Evolutionary conservation across 2,888 invertebrate species (phyloP), one percentile per base, ranked within the genome.

Genomic region (Nomada flava): DNA sequence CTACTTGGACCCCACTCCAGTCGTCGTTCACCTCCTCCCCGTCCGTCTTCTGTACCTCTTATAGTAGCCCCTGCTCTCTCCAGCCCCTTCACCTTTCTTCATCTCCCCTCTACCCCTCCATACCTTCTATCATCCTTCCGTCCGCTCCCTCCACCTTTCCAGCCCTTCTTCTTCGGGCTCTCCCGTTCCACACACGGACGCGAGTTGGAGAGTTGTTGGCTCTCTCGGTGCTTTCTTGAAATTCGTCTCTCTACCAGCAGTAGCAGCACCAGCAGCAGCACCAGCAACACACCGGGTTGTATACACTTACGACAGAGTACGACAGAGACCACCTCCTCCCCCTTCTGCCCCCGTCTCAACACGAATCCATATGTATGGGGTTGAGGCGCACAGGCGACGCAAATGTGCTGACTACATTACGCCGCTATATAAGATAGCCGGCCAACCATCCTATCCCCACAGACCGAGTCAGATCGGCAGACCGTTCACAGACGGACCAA

Each of bases 391-490:
- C 83, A 88, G 86, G 87, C 90, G 86, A 88, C 89, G 90, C 89
- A 92, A 93, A 93, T 93, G 92, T 93, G 93, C 92, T 92, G 93
- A 92, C 92, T 93, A 93, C 92, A 93, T 93, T 93, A 92, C 87
- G 86, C 84, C 84, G 89, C 90, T 93, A 93, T 93, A 93, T 92
- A 93, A 93, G 92, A 92, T 91, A 90, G 91, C 90, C 89, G 88
- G 87, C 83, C 88, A 89, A 91, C 91, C 90, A 91, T 91, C 90
- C 90, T 89, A 92, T 90, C 91, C 87, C 90, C 92, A 91, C 93
- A 93, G 92, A 93, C 88, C 91, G 91, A 92, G 90, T 88, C 90
- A 88, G 92, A 92, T 91, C 93, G 92, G 90, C 91, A 90, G 88
- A 90, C 91, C 86, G 91, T 91, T 89, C 89, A 89, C 90, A 90